Percentiles rank a stretch among this genome's conserved stretches.
Conservation (phyloP, 2,113 vertebrate species). For the Fulica atra region DNA sequence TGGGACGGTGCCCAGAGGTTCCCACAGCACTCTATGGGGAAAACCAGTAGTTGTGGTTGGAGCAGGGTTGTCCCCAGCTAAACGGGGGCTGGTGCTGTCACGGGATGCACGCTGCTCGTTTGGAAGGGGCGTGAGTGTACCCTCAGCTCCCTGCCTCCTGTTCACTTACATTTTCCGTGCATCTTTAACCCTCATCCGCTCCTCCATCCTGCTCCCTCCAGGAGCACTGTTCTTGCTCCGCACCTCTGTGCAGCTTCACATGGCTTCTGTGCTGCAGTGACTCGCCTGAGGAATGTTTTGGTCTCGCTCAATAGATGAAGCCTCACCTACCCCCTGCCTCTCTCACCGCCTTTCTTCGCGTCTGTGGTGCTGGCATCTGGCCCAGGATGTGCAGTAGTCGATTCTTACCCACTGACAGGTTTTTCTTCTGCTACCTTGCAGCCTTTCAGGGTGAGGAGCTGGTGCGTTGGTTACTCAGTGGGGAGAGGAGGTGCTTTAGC, state of each 20-base stretch:
- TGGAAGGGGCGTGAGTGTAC: neutral
- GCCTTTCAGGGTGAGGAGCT: neutral
- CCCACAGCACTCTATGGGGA: neutral
- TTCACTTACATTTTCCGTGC: neutral
- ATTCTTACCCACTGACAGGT: neutral
- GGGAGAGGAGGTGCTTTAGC: slow-evolving; percentile 29
- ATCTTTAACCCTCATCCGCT: fast-evolving
- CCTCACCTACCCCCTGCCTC: neutral
- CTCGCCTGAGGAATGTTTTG: neutral
- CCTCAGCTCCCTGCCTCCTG: neutral
- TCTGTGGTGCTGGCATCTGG: neutral
- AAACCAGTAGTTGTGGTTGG: neutral
- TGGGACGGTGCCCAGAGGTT: neutral
- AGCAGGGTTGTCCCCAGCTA: neutral
- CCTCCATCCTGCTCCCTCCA: neutral
- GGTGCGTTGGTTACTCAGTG: neutral
- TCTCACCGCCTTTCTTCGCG: neutral
- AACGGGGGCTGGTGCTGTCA: neutral
- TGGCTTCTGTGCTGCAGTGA: neutral
- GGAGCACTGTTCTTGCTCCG: neutral
- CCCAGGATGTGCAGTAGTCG: neutral
- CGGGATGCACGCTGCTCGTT: fast-evolving
- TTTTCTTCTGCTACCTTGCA: neutral
- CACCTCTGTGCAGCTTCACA: neutral
- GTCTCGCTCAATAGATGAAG: neutral